A percentile compares a stretch with the other conserved stretches of the same genome.
Conservation (phyloP, 2,113 vertebrate species). For the Haplotaxodon microlepis region DNA sequence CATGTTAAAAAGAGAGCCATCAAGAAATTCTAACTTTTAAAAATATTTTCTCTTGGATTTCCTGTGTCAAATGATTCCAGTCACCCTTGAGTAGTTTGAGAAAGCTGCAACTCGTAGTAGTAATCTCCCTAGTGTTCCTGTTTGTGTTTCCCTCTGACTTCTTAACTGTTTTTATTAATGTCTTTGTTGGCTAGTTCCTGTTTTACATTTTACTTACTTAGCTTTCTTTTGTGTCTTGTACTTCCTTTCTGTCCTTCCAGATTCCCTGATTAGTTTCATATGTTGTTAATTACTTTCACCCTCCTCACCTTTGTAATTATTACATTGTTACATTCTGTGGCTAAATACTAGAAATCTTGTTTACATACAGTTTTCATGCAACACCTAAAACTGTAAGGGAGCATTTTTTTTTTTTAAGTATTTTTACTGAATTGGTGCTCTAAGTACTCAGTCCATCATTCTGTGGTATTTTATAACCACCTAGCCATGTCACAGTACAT, state of each 20-base stretch:
- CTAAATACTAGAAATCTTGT: neutral
- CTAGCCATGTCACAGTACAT: neutral
- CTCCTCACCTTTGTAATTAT: neutral
- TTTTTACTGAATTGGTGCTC: neutral
- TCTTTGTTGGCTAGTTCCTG: neutral
- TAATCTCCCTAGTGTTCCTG: neutral
- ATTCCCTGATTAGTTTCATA: neutral
- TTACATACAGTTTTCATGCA: neutral
- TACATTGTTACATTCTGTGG: neutral
- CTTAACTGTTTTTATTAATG: neutral
- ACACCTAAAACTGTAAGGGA: neutral
- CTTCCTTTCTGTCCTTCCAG: neutral
- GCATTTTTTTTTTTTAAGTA: rapidly evolving
- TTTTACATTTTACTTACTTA: neutral
- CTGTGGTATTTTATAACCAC: neutral
- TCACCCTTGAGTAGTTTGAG: neutral
- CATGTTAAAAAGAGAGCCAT: neutral
- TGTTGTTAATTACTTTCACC: neutral
- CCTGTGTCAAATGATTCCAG: neutral
- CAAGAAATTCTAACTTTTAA: neutral
- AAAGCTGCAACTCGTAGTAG: neutral
- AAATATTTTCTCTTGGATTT: neutral
- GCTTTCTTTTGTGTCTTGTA: neutral
- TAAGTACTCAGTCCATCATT: neutral
- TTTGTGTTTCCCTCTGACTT: neutral